Base-by-base conservation (phyloP, 1,140 invertebrate genomes). In the Proales similis region DNA sequence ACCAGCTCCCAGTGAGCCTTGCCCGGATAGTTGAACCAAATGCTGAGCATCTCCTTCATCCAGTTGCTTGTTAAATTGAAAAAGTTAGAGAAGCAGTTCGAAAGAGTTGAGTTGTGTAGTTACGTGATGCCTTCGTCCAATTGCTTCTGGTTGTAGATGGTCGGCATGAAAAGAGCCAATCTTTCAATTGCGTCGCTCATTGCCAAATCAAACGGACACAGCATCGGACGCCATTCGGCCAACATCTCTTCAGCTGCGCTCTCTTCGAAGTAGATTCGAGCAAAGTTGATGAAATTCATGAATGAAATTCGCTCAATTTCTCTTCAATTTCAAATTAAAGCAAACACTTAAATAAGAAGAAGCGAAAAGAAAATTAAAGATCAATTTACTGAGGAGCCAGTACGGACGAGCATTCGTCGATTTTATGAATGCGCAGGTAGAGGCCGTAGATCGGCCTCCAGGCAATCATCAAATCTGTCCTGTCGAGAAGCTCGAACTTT, bases 161-260 rank as follows among this genome's bases (percentile, higher is more conserved):
- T 46, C 7, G 51, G 51, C 22, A 61, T 36, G 36, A 61, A 45
- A 4, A 61, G 17, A 29, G 29, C 47, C 32, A 27, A 61, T 45
- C 38, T 0, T 5, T 45, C 53, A 30, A 57, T 36, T 2, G 17
- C 33, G 39, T 26, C 39, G 51, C 32, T 57, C 51, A 9, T 57
- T 36, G 51, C 39, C 45, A 26, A 57, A 39, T 20, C 33, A 57
- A 22, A 29, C 19, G 11, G 45, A 33, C 14, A 33, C 1, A 4
- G 17, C 30, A 19, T 53, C 30, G 29, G 33, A 53, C 42, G 14
- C 19, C 20, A 11, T 42, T 42, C 39, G 22, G 22, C 39, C 17
- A 42, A 72, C 68, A 95, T 90, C 76, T 94, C 90, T 74, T 84
- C 81, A 0, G 88, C 90, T 1, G 88, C 82, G n/a, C 74, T 73